A percentile compares a stretch with the other conserved stretches of the same genome.
Evolutionary conservation across 37 sponge, comb jelly and placozoan genomes (phyloP).

Genomic region (Theonella swinhoei): DNA sequence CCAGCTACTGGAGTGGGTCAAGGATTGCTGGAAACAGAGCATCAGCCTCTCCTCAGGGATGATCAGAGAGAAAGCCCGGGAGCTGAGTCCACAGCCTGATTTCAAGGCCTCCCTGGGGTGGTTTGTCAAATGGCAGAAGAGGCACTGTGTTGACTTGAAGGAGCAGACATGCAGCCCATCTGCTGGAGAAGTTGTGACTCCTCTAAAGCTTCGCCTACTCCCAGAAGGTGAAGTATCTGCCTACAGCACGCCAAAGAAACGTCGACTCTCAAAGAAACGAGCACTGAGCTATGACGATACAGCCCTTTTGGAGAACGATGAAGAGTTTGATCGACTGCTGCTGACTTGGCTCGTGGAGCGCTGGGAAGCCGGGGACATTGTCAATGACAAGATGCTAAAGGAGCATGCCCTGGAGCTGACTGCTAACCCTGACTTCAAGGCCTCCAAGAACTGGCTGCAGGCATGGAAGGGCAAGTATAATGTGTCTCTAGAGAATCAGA

Average conservation of each 20-base stretch:
- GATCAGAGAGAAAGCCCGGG: conserved; percentile 71
- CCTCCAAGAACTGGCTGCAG: conserved; percentile 67
- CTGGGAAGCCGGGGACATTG: conserved; percentile 68
- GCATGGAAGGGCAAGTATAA: conserved; percentile 70
- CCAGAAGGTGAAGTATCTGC: conserved; percentile 64
- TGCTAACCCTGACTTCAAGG: conserved; percentile 53
- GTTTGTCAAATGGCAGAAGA: conserved; percentile 81
- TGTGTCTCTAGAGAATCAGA: conserved; percentile 74
- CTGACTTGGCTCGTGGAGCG: conserved; percentile 76
- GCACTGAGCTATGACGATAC: conserved; percentile 40
- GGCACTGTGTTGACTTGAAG: conserved; percentile 68
- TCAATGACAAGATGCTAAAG: conserved; percentile 52
- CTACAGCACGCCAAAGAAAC: conserved; percentile 48
- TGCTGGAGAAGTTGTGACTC: conserved; percentile 20
- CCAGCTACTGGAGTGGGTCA: conserved; percentile 67
- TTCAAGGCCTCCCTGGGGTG: conserved; percentile 85
- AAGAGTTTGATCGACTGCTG: conserved; percentile 73
- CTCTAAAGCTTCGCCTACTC: conserved; percentile 70
- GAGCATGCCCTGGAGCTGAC: conserved; percentile 74
- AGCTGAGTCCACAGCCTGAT: conserved; percentile 40
- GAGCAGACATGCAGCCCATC: conserved; percentile 59
- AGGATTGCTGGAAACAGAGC: conserved; percentile 68
- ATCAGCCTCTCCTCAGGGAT: conserved; percentile 39
- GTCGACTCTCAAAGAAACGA: conserved; percentile 36
- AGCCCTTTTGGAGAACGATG: conserved; percentile 52